phyloP scores from a whole-genome alignment of 2,797 vertebrate genomes.

The Acanthopagrus latus region DNA sequence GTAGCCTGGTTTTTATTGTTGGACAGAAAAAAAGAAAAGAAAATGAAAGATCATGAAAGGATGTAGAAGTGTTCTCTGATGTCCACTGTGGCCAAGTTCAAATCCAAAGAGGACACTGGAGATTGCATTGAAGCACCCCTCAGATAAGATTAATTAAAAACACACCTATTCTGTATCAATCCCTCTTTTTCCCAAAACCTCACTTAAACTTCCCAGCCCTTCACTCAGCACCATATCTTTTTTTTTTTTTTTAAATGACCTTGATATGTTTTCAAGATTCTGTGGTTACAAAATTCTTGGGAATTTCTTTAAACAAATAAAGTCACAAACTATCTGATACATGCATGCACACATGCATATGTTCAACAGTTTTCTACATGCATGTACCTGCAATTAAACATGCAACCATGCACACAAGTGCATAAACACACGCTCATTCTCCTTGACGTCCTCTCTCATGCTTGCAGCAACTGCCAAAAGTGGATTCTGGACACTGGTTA shows the following conservation, averaged over 20 bases:
- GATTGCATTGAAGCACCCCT: constrained; percentile 74
- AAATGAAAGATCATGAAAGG: constrained; percentile 25
- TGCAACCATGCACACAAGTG: constrained; percentile 34
- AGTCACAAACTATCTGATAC: constrained; percentile 23
- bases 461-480: constrained; percentile 78
- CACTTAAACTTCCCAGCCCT: constrained; percentile 81
- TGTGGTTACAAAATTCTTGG: constrained; percentile 87
- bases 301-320: constrained; percentile 53
- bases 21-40: constrained; percentile 46
- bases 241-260: constrained; percentile 68
- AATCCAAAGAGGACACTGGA: constrained; percentile 55
- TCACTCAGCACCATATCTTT: constrained; percentile 91
- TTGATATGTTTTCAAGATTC: constrained; percentile 87
- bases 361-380: constrained; percentile 7
- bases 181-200: constrained; percentile 62
- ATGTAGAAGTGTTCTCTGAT: constrained; percentile 20
- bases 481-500: constrained; percentile 78
- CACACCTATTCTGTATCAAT: constrained; percentile 77
- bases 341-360: constrained; percentile 6
- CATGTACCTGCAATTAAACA: constrained; percentile 39
- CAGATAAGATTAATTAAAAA: constrained; percentile 82
- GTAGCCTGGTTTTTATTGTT: no score
- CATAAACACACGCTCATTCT: constrained; percentile 45
- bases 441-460: constrained; percentile 52
- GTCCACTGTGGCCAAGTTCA: constrained; percentile 47